phyloP scores from a whole-genome alignment of 2,797 vertebrate species.

The Sus cebifrons region DNA sequence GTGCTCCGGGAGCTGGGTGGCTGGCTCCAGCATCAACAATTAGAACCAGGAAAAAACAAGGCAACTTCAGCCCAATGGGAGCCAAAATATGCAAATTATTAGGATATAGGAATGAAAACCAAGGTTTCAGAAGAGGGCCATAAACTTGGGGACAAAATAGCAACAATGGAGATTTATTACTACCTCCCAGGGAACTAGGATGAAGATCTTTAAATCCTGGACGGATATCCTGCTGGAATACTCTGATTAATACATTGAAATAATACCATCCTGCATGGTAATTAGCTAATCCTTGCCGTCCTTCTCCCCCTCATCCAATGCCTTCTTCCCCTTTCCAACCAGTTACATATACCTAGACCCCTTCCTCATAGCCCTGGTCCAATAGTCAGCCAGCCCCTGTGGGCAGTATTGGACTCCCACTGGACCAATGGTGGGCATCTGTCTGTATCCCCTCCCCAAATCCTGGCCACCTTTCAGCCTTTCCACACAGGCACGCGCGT shows the following conservation, averaged over 20 bases:
- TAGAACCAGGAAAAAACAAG: neutral
- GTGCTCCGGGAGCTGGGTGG: neutral
- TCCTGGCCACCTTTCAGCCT: neutral
- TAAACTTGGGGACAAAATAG: neutral
- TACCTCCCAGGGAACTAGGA: neutral
- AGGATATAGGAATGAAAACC: neutral
- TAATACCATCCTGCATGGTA: neutral
- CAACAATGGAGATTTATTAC: neutral
- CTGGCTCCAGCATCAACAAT: neutral
- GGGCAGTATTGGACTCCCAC: neutral
- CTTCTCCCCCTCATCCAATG: neutral
- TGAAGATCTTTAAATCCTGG: conserved; percentile 12
- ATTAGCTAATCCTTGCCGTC: neutral
- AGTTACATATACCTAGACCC: neutral
- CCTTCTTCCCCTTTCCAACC: neutral
- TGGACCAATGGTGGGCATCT: neutral
- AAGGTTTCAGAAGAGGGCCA: conserved; percentile 17
- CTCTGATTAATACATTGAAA: neutral
- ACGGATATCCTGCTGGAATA: neutral
- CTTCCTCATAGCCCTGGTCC: neutral
- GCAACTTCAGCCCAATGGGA: neutral
- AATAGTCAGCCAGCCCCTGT: neutral
- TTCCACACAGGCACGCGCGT: neutral
- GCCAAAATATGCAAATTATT: neutral
- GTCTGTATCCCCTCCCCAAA: neutral